Base-by-base conservation (phyloP, 92 coral and sea anemone species). In the Bergia sp. region DNA sequence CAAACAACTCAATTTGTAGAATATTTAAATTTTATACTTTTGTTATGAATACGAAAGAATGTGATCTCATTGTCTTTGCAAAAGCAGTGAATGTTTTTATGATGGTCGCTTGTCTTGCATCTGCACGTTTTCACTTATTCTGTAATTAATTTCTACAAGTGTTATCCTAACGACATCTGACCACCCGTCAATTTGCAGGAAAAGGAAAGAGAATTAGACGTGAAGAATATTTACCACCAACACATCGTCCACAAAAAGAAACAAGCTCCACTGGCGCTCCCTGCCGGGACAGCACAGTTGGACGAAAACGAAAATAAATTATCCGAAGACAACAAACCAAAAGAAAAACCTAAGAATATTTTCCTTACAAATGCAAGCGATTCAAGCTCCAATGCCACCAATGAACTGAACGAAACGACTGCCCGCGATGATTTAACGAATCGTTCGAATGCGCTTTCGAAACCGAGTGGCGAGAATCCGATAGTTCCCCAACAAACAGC, bases 201-300 rank as follows among this genome's bases (percentile, higher is more conserved):
- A 83, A 96, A 93, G 53, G 98, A 96, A 76, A 94, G 75, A 86
- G 94, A 94, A 88, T 77, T 97, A 58, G 98, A 96, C 64, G 82
- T 88, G 86, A 92, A 93, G n/a, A 97, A 97, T 73, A 92, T 97
- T 69, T 96, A 97, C 79, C 98, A 97, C 69, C 93, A 90, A 5
- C 98, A 92, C n/a, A 97, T 93, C 65, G 93, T 86, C 2, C 87
- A 87, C 21, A 89, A 92, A 86, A 91, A 94, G 86, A 97, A 96
- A 76, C 96, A 89, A 86, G 89, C 86, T 40, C 89, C 94, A 2
- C 88, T 88, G 11, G 95, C 94, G 3, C 96, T 96, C n/a, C 94
- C 96, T 0, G 91, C 92, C 37, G 94, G 82, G 12, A 77, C 85
- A 7, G 82, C 83, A 73, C 89, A 21, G 81, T 55, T 74, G 79